Evolutionary conservation across 1,140 invertebrate genomes (phyloP), one percentile per base, ranked within the genome.

Genomic region (Aphidius ervi): DNA sequence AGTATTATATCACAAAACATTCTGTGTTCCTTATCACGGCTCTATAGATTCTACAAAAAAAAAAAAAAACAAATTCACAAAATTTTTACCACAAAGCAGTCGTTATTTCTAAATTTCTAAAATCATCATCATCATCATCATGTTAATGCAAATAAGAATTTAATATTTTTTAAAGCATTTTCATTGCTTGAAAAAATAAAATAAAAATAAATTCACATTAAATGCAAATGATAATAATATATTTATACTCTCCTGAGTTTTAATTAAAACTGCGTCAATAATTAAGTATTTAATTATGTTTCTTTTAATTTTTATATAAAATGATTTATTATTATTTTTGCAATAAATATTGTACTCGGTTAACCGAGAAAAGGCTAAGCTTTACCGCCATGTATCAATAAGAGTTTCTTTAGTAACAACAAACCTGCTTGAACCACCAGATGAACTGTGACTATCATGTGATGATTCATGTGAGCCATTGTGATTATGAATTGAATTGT

Each of bases 1-100:
- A 71, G 62, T 68, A 70, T 71, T 71, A 72, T 74, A 73, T 74
- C 71, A 73, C 73, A 74, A 72, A 67, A 71, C 68, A 72, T 70
- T 64, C 67, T 68, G 46, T 55, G 67, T 73, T 70, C 63, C 63
- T 64, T 72, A 72, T 72, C 70, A 72, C 67, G 68, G 47, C 64
- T 55, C 56, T 41, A 23, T 56, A 31, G 23, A 31, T 4, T 31
- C 23, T 31, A 31, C 23, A 31, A 31, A 31, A 31, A 31, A 31
- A 31, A 31, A 31, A 31, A 31, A 31, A 31, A 31, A 31, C 2
- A 31, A 31, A 31, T 31, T 31, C 23, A 31, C 23, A 31, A 31
- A 31, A 31, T 31, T 31, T 31, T 31, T 31, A 31, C 23, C 23
- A 31, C 23, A 31, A 31, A 31, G 23, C 23, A 31, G 23, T 31